A percentile compares a stretch with the other conserved stretches of the same genome.
Conservation (phyloP, 2,888 invertebrate species). For the Parascotia fuliginaria region DNA sequence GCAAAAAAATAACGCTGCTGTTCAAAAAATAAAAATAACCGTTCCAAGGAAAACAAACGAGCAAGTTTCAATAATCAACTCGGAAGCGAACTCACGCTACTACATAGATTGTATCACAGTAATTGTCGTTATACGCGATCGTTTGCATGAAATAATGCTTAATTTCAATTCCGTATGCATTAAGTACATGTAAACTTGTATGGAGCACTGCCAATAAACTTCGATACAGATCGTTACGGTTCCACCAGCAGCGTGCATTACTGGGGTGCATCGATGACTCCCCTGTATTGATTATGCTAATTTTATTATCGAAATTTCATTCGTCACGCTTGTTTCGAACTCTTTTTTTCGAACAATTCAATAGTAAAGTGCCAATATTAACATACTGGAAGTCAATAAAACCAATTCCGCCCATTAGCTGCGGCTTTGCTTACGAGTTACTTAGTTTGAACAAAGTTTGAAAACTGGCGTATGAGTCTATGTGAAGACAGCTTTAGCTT, state of each 20-base stretch:
- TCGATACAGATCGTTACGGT: constrained; percentile 63
- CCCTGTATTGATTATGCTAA: constrained; percentile 81
- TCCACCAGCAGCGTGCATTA: constrained; percentile 36
- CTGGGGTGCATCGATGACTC: constrained; percentile 70
- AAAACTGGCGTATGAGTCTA: constrained; percentile 7
- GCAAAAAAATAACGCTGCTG: not conserved
- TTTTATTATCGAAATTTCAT: constrained; percentile 79
- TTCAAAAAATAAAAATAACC: constrained; percentile 19
- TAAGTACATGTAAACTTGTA: constrained; percentile 71
- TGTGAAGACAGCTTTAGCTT: not conserved
- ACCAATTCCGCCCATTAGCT: constrained; percentile 43
- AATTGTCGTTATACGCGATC: constrained; percentile 66
- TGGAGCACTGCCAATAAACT: constrained; percentile 76
- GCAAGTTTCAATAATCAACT: constrained; percentile 57
- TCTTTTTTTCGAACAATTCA: constrained; percentile 54
- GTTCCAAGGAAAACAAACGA: constrained; percentile 47
- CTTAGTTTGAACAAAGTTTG: constrained; percentile 20
- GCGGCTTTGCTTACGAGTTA: constrained; percentile 22
- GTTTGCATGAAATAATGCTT: constrained; percentile 82
- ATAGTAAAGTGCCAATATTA: constrained; percentile 49
- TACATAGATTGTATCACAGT: constrained; percentile 66
- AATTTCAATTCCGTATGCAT: constrained; percentile 77
- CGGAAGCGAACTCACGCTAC: constrained; percentile 50
- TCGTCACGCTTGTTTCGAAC: constrained; percentile 60
- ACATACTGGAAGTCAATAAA: constrained; percentile 64